Evolutionary conservation across 2,113 vertebrate species (phyloP).

Genomic region (Stegostoma tigrinum): DNA sequence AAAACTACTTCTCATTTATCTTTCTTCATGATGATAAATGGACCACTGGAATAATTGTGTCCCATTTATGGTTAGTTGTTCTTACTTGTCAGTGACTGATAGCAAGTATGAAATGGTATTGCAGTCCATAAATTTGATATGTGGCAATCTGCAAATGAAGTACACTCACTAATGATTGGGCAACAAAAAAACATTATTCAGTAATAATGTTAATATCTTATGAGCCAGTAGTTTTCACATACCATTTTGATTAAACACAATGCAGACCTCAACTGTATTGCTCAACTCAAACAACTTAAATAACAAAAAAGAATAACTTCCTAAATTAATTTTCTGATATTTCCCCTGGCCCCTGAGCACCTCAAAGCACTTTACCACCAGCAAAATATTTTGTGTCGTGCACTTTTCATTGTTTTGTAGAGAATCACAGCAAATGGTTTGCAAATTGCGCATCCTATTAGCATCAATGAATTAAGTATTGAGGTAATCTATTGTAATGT

Average conservation of each 20-base stretch:
- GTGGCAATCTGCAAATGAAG: neutral
- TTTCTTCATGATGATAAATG: neutral
- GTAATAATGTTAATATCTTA: neutral
- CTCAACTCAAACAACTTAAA: neutral
- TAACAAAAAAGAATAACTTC: neutral
- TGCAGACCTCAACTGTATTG: neutral
- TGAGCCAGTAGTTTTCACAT: neutral
- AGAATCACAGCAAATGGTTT: neutral
- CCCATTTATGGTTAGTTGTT: neutral
- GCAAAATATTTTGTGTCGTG: neutral
- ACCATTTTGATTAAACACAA: neutral
- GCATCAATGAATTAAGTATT: neutral
- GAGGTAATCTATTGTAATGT: neutral
- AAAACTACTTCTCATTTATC: neutral
- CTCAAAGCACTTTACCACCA: neutral
- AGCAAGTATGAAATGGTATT: neutral
- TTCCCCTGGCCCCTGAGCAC: neutral
- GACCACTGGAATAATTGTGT: neutral
- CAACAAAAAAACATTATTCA: neutral
- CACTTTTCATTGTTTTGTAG: neutral
- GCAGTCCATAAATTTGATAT: neutral
- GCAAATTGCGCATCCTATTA: neutral
- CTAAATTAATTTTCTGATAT: neutral
- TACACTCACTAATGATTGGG: no score
- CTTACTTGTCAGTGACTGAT: neutral